Evolutionary conservation across 2,797 vertebrate genomes (phyloP).

Genomic region (Myioborus melanocephalus): DNA sequence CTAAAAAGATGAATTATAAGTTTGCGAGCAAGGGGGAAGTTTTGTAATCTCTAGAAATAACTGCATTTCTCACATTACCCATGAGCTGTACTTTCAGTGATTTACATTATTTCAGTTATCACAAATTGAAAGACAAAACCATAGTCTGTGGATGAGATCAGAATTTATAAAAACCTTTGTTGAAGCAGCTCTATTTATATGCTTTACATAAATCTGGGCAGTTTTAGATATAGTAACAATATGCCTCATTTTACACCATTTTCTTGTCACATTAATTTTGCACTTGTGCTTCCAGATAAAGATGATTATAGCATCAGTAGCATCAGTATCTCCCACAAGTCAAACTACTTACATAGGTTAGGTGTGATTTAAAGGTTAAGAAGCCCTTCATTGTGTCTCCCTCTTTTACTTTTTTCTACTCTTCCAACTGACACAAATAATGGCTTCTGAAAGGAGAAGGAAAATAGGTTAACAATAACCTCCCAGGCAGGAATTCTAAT

Average conservation of each 20-base stretch:
- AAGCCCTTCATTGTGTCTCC: background rate
- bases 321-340: background rate
- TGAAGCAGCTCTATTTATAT: background rate
- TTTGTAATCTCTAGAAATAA: background rate
- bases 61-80: background rate
- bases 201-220: background rate
- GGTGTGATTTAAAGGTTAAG: constrained; percentile 16
- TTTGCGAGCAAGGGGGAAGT: fast-evolving
- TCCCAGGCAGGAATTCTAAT: constrained; percentile 52
- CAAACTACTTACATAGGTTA: background rate
- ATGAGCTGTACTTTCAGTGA: background rate
- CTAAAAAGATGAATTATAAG: background rate
- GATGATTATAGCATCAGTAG: background rate
- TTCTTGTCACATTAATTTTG: background rate
- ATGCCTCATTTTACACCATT: background rate
- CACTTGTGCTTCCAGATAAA: background rate
- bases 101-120: background rate
- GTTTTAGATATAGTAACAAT: background rate
- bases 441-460: background rate
- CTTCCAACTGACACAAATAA: constrained; percentile 39
- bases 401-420: background rate
- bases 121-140: background rate
- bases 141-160: background rate
- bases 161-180: background rate
- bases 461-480: constrained; percentile 54